Evolutionary conservation across 1,140 invertebrate species (phyloP).

Genomic region (Rhyzopertha dominica): DNA sequence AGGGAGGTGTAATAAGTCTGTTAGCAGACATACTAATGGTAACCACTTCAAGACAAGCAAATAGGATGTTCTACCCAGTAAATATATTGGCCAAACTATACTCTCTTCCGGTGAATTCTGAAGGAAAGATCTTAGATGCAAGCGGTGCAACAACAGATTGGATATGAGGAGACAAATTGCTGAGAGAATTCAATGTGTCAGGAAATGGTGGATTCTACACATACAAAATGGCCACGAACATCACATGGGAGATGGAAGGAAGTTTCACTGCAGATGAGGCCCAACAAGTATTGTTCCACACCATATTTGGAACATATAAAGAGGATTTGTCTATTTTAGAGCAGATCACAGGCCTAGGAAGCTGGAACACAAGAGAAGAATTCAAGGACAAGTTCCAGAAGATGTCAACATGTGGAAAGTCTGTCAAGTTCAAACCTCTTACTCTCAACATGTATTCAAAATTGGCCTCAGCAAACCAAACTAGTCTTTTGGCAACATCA

Average conservation of each 20-base stretch:
- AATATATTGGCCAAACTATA: not conserved
- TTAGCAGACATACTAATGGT: too few relatives aligned
- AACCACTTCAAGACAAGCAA: constrained; percentile 4
- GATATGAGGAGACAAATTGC: not conserved
- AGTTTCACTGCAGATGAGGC: not conserved
- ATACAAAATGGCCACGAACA: not conserved
- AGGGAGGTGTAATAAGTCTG: too few relatives aligned
- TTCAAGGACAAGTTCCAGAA: not conserved
- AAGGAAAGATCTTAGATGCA: too few relatives aligned
- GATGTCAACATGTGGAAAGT: constrained; percentile 3
- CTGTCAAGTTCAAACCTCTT: not conserved
- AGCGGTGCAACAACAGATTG: not conserved
- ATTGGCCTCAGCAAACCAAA: not conserved
- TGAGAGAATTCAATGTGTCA: constrained; percentile 10
- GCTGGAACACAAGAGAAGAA: constrained; percentile 10
- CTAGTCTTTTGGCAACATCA: not conserved
- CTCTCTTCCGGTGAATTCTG: too few relatives aligned
- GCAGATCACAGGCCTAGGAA: constrained; percentile 2
- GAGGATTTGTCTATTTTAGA: constrained; percentile 7
- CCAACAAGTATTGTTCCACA: not conserved
- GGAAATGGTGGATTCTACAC: constrained; percentile 6
- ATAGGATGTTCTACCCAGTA: constrained; percentile 1
- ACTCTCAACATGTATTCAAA: not conserved
- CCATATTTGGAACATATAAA: not conserved
- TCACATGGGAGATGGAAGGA: not conserved